A percentile compares a stretch with the other conserved stretches of the same genome.
phyloP scores from a whole-genome alignment of 2,113 vertebrate genomes.

The Falco punctatus region DNA sequence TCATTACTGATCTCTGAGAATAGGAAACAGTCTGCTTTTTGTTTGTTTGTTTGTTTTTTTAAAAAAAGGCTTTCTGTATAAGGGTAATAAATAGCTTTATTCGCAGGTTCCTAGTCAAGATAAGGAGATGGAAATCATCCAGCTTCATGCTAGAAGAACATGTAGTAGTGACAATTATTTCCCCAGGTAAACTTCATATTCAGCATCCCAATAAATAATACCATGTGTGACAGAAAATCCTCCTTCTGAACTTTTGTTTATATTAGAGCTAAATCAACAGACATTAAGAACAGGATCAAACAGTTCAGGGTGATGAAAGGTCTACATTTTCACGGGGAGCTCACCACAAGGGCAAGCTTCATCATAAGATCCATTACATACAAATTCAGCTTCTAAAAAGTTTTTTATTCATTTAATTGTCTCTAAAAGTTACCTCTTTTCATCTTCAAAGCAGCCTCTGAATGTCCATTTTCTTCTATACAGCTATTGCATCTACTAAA shows the following conservation, averaged over 20 bases:
- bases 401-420: neutral
- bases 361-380: neutral
- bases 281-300: neutral
- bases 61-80: neutral
- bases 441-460: neutral
- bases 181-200: neutral
- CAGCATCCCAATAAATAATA: neutral
- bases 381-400: neutral
- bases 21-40: neutral
- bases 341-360: neutral
- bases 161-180: neutral
- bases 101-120: neutral
- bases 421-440: neutral
- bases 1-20: neutral
- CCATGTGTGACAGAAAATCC: neutral
- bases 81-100: neutral
- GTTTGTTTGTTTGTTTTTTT: neutral
- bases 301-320: neutral
- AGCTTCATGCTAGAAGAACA: neutral
- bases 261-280: neutral
- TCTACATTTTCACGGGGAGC: neutral
- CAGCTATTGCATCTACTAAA: neutral
- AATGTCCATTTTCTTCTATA: neutral
- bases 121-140: neutral
- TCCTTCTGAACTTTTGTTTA: neutral